Base-by-base conservation (phyloP, 1,140 invertebrate genomes). In the Glossosoma conforme region DNA sequence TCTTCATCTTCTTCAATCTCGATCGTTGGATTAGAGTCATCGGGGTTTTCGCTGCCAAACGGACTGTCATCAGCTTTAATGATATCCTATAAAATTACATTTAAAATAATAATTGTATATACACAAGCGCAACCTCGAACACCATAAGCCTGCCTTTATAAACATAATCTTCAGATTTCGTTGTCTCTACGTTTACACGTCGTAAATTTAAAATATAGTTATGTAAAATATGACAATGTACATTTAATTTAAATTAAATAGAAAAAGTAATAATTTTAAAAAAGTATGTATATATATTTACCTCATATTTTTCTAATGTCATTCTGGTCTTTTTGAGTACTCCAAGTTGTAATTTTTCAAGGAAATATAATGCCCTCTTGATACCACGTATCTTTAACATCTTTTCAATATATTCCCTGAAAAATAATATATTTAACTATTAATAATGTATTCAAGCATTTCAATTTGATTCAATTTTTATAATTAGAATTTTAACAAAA, bases 331-430 rank as follows among this genome's bases (percentile, higher is more conserved):
- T 86, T 44, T 78, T 70, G 17, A 90, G 64, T 3, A 87, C 70
- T 30, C 77, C 72, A 28, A 74, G 77, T 53, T 87, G 81, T 52
- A 89, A 65, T 63, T 81, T 79, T 61, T 88, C 83, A 20, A 90
- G 69, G 64, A 89, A 89, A 53, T 79, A 76, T 54, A 89, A 64
- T 54, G 85, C 85, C 63, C 91, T 90, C 22, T 84, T 80, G 35
- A 94, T 72, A 1, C 91, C 89, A 58, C 86, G 84, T 11, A 86
- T 90, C 67, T 92, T 92, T 14, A 95, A 69, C 37, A 89, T 83
- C 68, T 91, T 87, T 65, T 91, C 85, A 44, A 93, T 91, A 63
- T 89, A 93, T 56, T 86, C 83, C 49, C 87, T 82, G 63, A 11
- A 61, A 63, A 42, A n/a, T n/a, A 11, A 14, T 8, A 8, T 14